Evolutionary conservation across 2,888 invertebrate species (phyloP), one percentile per base, ranked within the genome.

Genomic region (Ophonus ardosiacus): DNA sequence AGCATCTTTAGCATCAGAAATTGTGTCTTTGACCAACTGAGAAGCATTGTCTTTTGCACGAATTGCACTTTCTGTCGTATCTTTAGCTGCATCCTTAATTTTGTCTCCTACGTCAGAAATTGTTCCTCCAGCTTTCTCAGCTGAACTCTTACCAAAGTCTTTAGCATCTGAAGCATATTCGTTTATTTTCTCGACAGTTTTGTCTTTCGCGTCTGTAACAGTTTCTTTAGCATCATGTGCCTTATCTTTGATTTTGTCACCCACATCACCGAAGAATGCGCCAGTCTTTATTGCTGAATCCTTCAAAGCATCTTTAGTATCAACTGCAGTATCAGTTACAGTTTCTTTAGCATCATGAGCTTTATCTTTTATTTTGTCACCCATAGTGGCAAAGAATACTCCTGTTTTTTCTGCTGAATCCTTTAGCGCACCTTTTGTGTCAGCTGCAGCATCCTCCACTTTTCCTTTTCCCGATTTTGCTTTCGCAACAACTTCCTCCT

Each of bases 1-100:
- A 76, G 92, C 92, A 10, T 93, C 93, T 57, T 92, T 92, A 38
- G 8, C n/a, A 1, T 40, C 68, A n/a, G 17, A 43, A 0, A 87
- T 43, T 15, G 90, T 92, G 31, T 92, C 90, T 3, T 92, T 88
- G 13, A 90, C 85, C 0, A 31, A 31, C 6, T 68, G 13, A 6
- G 15, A 7, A 8, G 65, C 78, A 31, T 86, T 86, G 56, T 71
- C 68, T 51, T 81, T 59, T 59, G 57, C 57, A 51, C 17, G 18
- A 7, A 71, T 24, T 13, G 74, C 24, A 38, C 31, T 24, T 4
- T 71, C 86, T 15, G 86, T 87, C 68, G 87, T 86, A 7, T 84
- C 87, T 63, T 87, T 84, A 2, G 85, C 84, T 4, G 76, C 84
- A 76, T 31, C 82, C 17, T 86, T 79, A 13, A 88, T 86, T 24